phyloP scores from a whole-genome alignment of 1,140 invertebrate species.

The Drosophila ogumai region DNA sequence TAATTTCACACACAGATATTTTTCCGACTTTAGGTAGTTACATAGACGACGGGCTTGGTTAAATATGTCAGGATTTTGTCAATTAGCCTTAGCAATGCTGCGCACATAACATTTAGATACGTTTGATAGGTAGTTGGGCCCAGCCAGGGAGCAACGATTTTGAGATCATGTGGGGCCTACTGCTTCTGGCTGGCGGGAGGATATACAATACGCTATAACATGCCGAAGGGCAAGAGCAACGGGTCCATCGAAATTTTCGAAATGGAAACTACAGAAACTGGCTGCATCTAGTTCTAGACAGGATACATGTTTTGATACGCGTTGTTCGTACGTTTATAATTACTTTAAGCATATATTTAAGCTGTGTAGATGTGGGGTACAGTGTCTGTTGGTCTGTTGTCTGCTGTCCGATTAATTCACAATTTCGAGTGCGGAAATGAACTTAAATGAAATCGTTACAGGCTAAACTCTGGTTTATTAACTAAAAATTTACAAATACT shows the following conservation, averaged over 20 bases:
- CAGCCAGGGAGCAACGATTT: slow-evolving; percentile 35
- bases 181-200: slow-evolving; percentile 12
- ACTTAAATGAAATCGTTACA: slow-evolving; percentile 65
- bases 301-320: slow-evolving; percentile 67
- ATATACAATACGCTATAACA: slow-evolving; percentile 37
- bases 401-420: slow-evolving; percentile 45
- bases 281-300: slow-evolving; percentile 36
- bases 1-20: slow-evolving; percentile 75
- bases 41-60: slow-evolving; percentile 77
- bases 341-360: slow-evolving; percentile 40
- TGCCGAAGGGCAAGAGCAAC: slow-evolving; percentile 45
- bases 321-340: slow-evolving; percentile 56
- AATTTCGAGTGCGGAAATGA: slow-evolving; percentile 43
- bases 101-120: slow-evolving; percentile 47
- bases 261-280: slow-evolving; percentile 64
- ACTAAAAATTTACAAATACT: slow-evolving; percentile 80
- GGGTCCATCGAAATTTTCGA: slow-evolving; percentile 46
- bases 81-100: slow-evolving; percentile 40
- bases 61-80: slow-evolving; percentile 58
- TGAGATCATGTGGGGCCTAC: slow-evolving; percentile 50
- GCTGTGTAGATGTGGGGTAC: slow-evolving; percentile 13
- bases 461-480: slow-evolving; percentile 67
- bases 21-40: slow-evolving; percentile 71
- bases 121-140: slow-evolving; percentile 41
- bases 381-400: slow-evolving; percentile 33